A percentile compares a stretch with the other conserved stretches of the same genome.
These are phyloP conservation scores for Lepus europaeus DNA, from an alignment of 2,113 vertebrate genomes.

Conservation along the genomic window DNA sequence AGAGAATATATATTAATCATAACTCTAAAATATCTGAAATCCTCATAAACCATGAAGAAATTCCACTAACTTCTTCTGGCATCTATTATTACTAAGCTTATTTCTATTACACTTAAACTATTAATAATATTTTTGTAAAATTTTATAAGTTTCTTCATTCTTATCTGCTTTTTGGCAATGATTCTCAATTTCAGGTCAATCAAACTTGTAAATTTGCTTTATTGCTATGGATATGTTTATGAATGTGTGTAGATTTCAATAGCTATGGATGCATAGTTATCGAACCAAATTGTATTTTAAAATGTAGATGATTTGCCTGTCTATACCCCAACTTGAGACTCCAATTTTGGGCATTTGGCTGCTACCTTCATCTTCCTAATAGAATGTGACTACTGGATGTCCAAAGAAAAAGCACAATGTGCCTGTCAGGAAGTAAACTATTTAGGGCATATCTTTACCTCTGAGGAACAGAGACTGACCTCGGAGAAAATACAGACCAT, in stretches of 20 bases:
- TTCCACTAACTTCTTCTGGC: not conserved
- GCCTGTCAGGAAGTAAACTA: no score
- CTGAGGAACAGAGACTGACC: no score
- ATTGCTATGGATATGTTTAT: not conserved
- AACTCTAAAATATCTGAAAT: not conserved
- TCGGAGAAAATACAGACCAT: no score
- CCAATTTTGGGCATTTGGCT: no score
- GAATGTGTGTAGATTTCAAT: not conserved
- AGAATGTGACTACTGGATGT: no score
- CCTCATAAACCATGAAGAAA: not conserved
- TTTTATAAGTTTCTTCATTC: not conserved
- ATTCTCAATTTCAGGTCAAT: not conserved
- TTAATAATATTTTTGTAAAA: not conserved
- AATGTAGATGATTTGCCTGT: no score
- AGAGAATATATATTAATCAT: not conserved
- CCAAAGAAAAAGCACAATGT: no score
- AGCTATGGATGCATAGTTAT: not conserved
- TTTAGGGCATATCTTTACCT: no score
- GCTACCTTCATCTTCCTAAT: no score
- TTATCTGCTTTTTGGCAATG: not conserved
- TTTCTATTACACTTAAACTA: not conserved
- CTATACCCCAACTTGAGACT: no score
- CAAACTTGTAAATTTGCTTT: not conserved
- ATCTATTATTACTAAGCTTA: not conserved
- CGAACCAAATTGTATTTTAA: not conserved